phyloP scores from a whole-genome alignment of 2,113 vertebrate species.

The Hydrochoerus hydrochaeris region DNA sequence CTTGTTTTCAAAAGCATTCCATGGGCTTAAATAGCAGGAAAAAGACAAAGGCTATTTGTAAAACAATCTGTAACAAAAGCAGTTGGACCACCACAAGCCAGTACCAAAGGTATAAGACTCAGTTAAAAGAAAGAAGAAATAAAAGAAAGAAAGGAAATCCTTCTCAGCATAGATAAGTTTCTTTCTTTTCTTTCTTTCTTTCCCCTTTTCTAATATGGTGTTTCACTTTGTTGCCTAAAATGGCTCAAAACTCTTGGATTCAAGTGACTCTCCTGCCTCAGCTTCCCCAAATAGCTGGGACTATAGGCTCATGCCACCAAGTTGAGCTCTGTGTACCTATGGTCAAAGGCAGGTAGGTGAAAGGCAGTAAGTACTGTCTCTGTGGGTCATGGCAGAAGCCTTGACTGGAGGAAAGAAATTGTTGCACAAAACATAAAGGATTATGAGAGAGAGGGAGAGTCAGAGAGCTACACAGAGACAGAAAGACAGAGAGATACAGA shows the following conservation, averaged over 20 bases:
- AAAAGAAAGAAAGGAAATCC: neutral
- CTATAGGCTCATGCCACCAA: neutral
- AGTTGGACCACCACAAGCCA: neutral
- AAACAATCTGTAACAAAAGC: conserved; percentile 12
- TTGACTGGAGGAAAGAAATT: conserved; percentile 38
- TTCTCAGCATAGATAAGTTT: neutral
- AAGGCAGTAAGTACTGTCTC: neutral
- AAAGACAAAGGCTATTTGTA: conserved; percentile 21
- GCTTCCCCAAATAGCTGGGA: neutral
- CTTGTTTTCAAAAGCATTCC: conserved; percentile 48
- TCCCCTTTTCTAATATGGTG: neutral
- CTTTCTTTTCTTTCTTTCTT: neutral
- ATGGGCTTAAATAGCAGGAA: conserved; percentile 15
- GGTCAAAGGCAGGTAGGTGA: conserved; percentile 1
- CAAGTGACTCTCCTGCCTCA: neutral
- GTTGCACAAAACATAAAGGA: conserved; percentile 46
- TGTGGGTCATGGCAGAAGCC: neutral
- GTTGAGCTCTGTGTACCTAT: neutral
- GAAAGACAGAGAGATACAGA: neutral
- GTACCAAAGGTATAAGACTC: conserved; percentile 12
- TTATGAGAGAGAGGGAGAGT: neutral
- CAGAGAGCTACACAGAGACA: no score
- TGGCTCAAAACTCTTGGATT: neutral
- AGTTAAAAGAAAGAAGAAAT: conserved; percentile 44
- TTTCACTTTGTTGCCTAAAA: neutral